Evolutionary conservation across 1,140 invertebrate species (phyloP), one percentile per base, ranked within the genome.

Genomic region (Teleogryllus occipitalis): DNA sequence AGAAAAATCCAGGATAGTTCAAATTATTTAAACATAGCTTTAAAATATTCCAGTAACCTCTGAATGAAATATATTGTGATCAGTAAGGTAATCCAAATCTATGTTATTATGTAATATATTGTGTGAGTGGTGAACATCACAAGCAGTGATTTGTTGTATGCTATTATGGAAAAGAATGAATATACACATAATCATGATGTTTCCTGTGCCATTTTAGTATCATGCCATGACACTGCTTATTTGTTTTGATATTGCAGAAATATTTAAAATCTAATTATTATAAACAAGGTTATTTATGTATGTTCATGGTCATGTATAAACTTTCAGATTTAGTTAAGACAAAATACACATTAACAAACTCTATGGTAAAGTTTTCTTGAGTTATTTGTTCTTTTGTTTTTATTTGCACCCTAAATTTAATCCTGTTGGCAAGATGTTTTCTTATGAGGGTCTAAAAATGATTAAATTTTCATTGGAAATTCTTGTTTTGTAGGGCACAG

Each of bases 281-380:
- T 65, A 18, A 65, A 65, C 54, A 65, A 65, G 54, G 54, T 65
- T 65, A 65, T 65, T 65, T 65, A 65, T 65, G 54, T 65, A 65
- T 65, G 54, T 14, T 65, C 54, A 65, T 65, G 54, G 54, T 65
- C 54, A 65, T 65, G 54, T 65, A 65, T 65, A 65, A 65, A 65
- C 54, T 65, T 65, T 65, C 54, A 65, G 54, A 65, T 65, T 65
- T 65, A 65, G 54, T 65, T 65, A 65, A 10, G 18, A 65, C 54
- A 65, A 65, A 65, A 65, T 65, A 65, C 54, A 65, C 54, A 65
- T 65, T 65, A 65, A 65, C 54, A 65, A 65, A 65, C 54, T 14
- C 54, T 39, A 39, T 39, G 27, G 27, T 39, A 39, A 39, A 39
- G 27, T 39, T 39, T 39, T 39, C 27, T 39, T 39, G 27, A 39